These are phyloP conservation scores for Pteromalus puparum DNA, from an alignment of 1,140 invertebrate genomes.

Conservation along the genomic window DNA sequence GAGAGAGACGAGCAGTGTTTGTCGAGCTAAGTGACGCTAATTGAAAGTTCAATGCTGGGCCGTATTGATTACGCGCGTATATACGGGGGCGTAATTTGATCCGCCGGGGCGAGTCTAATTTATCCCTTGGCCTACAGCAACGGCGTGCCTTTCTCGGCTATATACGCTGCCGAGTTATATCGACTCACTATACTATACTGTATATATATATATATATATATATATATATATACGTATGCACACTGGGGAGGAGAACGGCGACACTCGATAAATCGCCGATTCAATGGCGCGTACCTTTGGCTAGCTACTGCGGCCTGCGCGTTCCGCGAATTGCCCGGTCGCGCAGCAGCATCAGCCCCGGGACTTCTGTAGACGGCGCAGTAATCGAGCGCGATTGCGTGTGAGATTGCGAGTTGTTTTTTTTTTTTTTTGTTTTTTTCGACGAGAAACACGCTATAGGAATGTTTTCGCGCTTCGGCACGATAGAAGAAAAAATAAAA, in stretches of 20 bases:
- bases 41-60: conserved; percentile 70
- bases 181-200: not conserved
- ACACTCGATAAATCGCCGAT: conserved; percentile 52
- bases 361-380: not conserved
- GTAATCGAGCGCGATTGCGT: not conserved
- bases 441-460: not conserved
- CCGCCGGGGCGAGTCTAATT: conserved; percentile 63
- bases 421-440: too few species aligned
- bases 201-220: not conserved
- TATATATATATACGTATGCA: too few species aligned
- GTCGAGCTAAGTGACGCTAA: conserved; percentile 72
- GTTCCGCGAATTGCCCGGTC: not conserved
- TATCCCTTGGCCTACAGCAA: conserved; percentile 55
- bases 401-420: not conserved
- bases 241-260: not conserved
- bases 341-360: not conserved
- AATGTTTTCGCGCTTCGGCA: not conserved
- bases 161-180: not conserved
- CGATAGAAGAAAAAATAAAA: too few species aligned
- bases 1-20: conserved; percentile 59
- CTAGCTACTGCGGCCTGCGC: not conserved
- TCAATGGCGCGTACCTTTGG: conserved; percentile 48
- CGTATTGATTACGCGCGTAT: conserved; percentile 63
- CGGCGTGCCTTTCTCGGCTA: conserved; percentile 6
- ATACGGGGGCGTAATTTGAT: conserved; percentile 63